These are phyloP conservation scores for Bradypodion pumilum DNA, from an alignment of 2,797 vertebrate genomes.

Conservation along the genomic window DNA sequence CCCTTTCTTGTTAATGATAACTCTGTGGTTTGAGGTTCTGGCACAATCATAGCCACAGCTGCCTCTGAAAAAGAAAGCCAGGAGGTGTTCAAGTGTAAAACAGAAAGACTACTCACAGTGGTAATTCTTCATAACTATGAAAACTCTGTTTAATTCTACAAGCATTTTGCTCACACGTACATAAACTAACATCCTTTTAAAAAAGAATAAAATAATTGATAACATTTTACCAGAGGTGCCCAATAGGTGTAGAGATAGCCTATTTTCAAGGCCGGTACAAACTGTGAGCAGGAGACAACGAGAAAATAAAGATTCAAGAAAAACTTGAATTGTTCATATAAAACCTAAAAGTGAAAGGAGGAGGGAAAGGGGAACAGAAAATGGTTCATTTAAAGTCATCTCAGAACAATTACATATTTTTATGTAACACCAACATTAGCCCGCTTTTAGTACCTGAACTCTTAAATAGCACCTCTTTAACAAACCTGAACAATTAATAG, in stretches of 20 bases:
- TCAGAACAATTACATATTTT: not conserved
- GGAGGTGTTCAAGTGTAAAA: not conserved
- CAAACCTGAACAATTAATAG: not conserved
- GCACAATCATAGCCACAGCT: not conserved
- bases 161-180: not conserved
- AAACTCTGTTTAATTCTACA: not conserved
- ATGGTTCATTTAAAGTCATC: constrained; percentile 26
- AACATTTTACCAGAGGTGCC: constrained; percentile 92
- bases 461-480: not conserved
- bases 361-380: constrained; percentile 46
- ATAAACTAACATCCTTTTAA: not conserved
- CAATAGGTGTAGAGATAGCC: constrained; percentile 98
- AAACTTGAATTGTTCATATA: constrained; percentile 99
- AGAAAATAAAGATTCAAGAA: constrained; percentile 99
- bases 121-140: not conserved
- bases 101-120: not conserved
- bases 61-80: not conserved
- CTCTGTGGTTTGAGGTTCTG: no score
- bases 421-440: not conserved
- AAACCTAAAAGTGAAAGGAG: constrained; percentile 84
- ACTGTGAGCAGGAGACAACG: constrained; percentile 96
- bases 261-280: constrained; percentile 94
- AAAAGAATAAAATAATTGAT: constrained; percentile 21
- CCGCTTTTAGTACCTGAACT: not conserved
- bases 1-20: no score